Conservation (phyloP, 2,888 invertebrate genomes). For the Protonemura montana region DNA sequence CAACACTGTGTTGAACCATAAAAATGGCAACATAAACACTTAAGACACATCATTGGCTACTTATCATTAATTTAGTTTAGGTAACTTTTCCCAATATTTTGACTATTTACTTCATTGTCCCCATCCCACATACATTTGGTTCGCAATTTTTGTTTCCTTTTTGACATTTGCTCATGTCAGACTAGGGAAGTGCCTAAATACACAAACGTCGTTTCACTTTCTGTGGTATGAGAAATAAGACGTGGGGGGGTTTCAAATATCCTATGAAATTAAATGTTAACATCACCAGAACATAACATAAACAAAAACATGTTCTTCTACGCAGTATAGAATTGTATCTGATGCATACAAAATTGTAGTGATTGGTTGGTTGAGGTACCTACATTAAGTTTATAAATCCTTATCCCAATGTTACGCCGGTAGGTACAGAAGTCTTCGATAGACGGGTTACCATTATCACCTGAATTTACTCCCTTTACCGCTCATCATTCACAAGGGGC, state of each 20-base stretch:
- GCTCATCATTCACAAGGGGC: not conserved
- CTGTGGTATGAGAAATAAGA: not conserved
- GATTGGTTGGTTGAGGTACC: not conserved
- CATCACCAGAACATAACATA: not conserved
- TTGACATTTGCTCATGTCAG: conserved; percentile 33
- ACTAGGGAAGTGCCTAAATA: conserved; percentile 31
- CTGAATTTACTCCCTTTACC: not conserved
- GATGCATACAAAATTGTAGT: not conserved
- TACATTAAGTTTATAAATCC: not conserved
- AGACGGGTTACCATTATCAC: not conserved
- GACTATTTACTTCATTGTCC: not conserved
- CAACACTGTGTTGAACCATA: conserved; percentile 33
- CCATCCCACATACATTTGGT: not conserved
- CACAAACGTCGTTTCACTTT: conserved; percentile 12
- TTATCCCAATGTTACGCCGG: not conserved
- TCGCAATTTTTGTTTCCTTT: conserved; percentile 21
- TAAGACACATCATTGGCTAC: conserved; percentile 51
- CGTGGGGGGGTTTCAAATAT: not conserved
- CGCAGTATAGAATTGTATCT: not conserved
- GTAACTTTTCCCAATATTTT: conserved; percentile 44
- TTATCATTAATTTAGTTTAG: conserved; percentile 43
- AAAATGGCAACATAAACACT: conserved; percentile 49
- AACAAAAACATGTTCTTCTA: not conserved
- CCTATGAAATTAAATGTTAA: not conserved
- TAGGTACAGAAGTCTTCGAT: not conserved